Evolutionary conservation across 2,797 vertebrate genomes (phyloP).

Genomic region (Rhodeus uyekii): DNA sequence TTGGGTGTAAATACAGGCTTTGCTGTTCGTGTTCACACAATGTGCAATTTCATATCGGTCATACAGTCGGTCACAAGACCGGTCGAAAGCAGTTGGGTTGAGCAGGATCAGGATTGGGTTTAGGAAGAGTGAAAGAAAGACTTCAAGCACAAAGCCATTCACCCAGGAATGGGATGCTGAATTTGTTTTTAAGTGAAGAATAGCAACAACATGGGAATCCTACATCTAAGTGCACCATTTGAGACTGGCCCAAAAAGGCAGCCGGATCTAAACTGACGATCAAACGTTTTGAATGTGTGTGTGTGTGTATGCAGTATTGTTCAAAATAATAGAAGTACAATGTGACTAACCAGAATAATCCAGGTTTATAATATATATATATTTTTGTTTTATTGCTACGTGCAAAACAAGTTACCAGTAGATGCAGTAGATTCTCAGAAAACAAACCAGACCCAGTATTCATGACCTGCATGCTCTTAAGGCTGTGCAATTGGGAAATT

Average conservation of each 20-base stretch:
- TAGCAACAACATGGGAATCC: background rate
- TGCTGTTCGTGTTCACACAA: conserved; percentile 19
- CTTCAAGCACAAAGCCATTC: background rate
- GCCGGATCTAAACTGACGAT: background rate
- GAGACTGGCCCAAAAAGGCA: background rate
- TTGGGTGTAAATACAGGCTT: conserved; percentile 25
- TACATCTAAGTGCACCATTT: background rate
- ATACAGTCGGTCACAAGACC: background rate
- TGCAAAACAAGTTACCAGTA: too few species aligned
- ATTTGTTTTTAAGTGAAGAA: background rate
- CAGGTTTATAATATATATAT: too few species aligned
- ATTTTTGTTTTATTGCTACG: too few species aligned
- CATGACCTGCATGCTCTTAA: too few species aligned
- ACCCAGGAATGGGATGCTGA: background rate
- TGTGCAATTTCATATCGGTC: conserved; percentile 26
- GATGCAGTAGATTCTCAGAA: too few species aligned
- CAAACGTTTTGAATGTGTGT: background rate
- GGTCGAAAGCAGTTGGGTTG: conserved; percentile 9
- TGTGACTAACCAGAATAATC: too few species aligned
- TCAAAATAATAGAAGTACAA: too few species aligned
- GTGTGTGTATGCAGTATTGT: too few species aligned
- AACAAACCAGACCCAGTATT: too few species aligned
- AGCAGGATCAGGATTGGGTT: background rate
- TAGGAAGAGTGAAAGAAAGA: background rate
- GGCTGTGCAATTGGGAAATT: too few species aligned